Evolutionary conservation across 2,888 invertebrate species (phyloP).

Genomic region (Syrista parreyssii): DNA sequence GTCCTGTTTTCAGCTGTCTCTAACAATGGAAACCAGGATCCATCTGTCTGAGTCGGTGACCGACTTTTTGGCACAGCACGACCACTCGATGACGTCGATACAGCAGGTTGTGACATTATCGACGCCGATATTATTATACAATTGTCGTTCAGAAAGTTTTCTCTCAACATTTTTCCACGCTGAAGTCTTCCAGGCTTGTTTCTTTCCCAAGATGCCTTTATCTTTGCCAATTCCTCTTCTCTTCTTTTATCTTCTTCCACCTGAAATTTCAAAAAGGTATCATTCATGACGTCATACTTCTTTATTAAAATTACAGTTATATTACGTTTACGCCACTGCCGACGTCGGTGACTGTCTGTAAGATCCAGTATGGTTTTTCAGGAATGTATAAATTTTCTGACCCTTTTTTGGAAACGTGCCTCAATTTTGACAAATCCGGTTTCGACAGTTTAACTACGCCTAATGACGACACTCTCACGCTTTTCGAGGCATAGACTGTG

Average conservation of each 20-base stretch:
- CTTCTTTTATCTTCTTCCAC: slow-evolving; percentile 26
- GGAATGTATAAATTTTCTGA: neutral
- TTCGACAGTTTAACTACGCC: slow-evolving; percentile 8
- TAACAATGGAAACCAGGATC: neutral
- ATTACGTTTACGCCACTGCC: slow-evolving; percentile 30
- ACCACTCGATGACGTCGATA: neutral
- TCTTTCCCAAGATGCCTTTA: slow-evolving; percentile 37
- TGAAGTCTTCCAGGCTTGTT: slow-evolving; percentile 32
- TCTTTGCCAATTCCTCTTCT: slow-evolving; percentile 32
- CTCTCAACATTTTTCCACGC: slow-evolving; percentile 37
- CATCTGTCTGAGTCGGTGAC: neutral
- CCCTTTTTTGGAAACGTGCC: slow-evolving; percentile 7
- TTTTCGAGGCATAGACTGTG: neutral
- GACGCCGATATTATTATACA: slow-evolving; percentile 8
- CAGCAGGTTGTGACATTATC: neutral
- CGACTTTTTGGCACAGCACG: neutral
- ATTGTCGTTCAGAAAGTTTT: slow-evolving; percentile 31
- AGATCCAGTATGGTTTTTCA: slow-evolving; percentile 40
- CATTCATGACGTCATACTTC: neutral
- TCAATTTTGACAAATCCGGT: slow-evolving; percentile 3
- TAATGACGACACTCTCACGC: neutral
- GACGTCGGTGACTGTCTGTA: slow-evolving; percentile 38
- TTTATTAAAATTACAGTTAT: neutral
- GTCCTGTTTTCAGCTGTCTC: slow-evolving; percentile 13
- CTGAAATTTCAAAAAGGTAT: neutral